Evolutionary conservation across 2,797 vertebrate species (phyloP).

Genomic region (Coendou prehensilis): DNA sequence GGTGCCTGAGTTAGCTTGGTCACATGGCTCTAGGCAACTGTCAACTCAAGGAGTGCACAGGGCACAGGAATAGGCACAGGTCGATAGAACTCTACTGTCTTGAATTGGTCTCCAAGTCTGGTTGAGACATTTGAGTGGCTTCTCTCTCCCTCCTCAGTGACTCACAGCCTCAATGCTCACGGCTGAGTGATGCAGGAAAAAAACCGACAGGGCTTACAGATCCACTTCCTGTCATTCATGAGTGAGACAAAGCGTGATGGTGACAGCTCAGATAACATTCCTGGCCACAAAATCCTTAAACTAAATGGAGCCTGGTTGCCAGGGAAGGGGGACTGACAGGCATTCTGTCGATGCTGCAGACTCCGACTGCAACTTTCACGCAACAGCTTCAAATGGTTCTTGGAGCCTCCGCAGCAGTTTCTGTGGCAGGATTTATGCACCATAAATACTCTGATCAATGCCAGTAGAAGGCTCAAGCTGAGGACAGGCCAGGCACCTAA

Average conservation of each 20-base stretch:
- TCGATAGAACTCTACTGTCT: not conserved
- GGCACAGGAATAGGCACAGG: not conserved
- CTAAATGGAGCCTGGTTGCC: not conserved
- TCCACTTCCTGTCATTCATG: not conserved
- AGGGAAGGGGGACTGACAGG: not conserved
- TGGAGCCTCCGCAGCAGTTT: not conserved
- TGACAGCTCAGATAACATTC: slow-evolving; percentile 27
- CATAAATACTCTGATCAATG: not conserved
- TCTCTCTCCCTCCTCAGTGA: not conserved
- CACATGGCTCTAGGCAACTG: not conserved
- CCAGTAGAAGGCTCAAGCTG: not conserved
- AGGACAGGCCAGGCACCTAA: not conserved
- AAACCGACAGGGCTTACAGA: not conserved
- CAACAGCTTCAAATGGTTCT: not conserved
- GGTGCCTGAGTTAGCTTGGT: not conserved
- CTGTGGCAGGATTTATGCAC: not conserved
- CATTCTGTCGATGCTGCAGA: not conserved
- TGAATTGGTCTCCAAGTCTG: not conserved
- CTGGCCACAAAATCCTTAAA: not conserved
- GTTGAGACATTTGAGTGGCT: not conserved
- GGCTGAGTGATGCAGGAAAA: not conserved
- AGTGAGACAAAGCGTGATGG: not conserved
- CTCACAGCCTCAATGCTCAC: rapidly evolving
- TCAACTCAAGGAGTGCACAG: not conserved
- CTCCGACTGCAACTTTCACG: not conserved